Base-by-base conservation (phyloP, 1,140 invertebrate species). In the Drosophila elegans region DNA sequence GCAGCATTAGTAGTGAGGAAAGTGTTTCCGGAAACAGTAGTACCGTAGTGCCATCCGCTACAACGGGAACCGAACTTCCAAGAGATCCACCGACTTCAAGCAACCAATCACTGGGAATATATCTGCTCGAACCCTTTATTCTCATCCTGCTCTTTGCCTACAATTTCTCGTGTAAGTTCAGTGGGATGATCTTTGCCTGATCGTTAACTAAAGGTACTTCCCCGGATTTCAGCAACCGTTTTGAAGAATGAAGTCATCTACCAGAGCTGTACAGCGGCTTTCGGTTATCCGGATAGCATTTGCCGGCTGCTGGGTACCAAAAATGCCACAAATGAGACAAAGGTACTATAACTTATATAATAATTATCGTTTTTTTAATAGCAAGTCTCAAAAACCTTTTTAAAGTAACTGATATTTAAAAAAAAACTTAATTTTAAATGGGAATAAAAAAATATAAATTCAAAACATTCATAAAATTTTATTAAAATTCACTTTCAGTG, bases 221-320 rank as follows among this genome's bases (percentile, higher is more conserved):
- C 7, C 2, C 21, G 3, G 11, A 68, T 93, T 93, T 32, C 54
- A 95, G 94, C 92, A 32, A 93, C 92, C 34, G 83, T 95, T n/a
- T 75, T 92, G 1, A 93, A 93, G 39, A 94, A 94, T 74, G 88
- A 94, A 51, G 89, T 94, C 42, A 77, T 94, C 12, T 94, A 94
- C 73, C 92, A 93, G 67, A 94, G 93, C 10, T 95, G 94, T 78
- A 93, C 91, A 25, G 62, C 82, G 2, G 91, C 86, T 2, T 84
- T 93, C 38, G 78, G 67, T 5, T 93, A 93, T 69, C 93, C 94
- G 59, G 69, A 93, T 75, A 85, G 88, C 2, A 84, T 93, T 59
- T 95, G 94, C 71, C 66, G 88, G 9, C 68, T 93, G 53, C 73
- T 95, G 29, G 93, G 94, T 41, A 92, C 91, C 6, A 93, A 92